Evolutionary conservation across 2,797 vertebrate genomes (phyloP).

Genomic region (Tadarida brasiliensis): DNA sequence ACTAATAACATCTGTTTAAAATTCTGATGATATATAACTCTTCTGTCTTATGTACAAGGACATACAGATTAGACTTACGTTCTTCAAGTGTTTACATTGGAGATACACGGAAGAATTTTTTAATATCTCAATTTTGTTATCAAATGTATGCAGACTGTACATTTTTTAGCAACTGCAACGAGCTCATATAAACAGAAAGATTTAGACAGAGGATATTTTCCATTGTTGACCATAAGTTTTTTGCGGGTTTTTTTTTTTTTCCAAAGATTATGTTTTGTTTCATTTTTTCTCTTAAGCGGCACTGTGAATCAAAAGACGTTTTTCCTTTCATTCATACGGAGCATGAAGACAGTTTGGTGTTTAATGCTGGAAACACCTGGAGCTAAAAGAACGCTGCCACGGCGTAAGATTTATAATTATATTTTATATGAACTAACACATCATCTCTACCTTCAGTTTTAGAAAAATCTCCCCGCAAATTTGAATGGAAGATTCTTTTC

Average conservation of each 20-base stretch:
- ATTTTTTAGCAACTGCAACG: not conserved
- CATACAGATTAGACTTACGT: not conserved
- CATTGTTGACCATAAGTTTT: not conserved
- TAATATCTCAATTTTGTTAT: not conserved
- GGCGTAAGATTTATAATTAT: not conserved
- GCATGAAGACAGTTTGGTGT: not conserved
- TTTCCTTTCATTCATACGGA: not conserved
- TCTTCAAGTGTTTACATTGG: not conserved
- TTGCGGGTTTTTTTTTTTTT: not conserved
- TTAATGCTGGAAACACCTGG: not conserved
- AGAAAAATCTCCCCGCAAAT: not conserved
- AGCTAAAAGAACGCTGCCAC: not conserved
- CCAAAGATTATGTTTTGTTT: not conserved
- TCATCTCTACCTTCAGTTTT: not conserved
- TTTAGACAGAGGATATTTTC: not conserved
- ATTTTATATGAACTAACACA: slow-evolving; percentile 5
- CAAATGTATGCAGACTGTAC: not conserved
- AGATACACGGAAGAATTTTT: not conserved
- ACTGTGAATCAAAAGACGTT: not conserved
- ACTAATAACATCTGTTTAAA: not conserved
- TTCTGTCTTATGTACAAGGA: not conserved
- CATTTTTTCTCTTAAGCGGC: not conserved
- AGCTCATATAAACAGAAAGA: not conserved
- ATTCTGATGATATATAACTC: not conserved
- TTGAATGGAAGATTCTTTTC: not conserved